Conservation (phyloP, 2,113 vertebrate species). For the Ceratotherium simum region DNA sequence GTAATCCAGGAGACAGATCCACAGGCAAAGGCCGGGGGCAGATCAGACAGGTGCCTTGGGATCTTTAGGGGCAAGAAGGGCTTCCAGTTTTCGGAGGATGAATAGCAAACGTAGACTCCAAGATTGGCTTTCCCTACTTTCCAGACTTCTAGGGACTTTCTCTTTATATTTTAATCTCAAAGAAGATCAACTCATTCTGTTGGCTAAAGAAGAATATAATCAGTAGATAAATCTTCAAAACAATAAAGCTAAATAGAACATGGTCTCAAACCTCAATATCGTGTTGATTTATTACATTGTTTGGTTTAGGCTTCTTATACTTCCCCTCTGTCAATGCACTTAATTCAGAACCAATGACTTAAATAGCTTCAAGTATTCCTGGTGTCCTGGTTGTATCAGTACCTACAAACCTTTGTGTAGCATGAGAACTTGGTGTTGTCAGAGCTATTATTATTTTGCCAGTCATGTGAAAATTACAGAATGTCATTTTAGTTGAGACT, state of each 20-base stretch:
- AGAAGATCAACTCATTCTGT: neutral
- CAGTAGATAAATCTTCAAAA: neutral
- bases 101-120: neutral
- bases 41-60: neutral
- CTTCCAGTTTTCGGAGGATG: neutral
- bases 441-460: neutral
- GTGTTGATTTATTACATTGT: neutral
- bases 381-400: neutral
- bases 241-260: neutral
- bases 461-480: neutral
- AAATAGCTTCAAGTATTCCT: neutral
- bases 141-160: neutral
- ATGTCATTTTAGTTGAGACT: neutral
- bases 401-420: neutral
- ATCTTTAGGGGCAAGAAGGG: neutral
- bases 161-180: neutral
- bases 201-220: neutral
- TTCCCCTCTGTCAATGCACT: neutral
- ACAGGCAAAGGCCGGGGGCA: neutral
- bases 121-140: neutral
- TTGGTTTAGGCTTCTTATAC: neutral
- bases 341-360: conserved; percentile 43
- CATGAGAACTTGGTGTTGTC: neutral
- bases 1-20: neutral
- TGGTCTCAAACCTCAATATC: neutral